Evolutionary conservation across 2,888 invertebrate genomes (phyloP).

Genomic region (Ophion ellenae): DNA sequence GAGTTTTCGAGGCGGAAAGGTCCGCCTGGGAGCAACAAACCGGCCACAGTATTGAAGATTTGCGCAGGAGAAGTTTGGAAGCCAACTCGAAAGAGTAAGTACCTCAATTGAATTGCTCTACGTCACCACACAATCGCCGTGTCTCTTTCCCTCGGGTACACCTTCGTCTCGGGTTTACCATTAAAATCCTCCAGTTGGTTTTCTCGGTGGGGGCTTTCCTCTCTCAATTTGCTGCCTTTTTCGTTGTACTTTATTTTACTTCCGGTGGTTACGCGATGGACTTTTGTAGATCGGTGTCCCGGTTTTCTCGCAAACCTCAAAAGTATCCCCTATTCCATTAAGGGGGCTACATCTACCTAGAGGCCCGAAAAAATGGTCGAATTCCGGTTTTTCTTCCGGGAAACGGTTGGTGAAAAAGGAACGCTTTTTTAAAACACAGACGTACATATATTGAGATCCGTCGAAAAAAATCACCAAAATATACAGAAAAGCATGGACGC

Average conservation of each 20-base stretch:
- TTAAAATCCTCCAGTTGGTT: neutral
- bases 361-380: no score
- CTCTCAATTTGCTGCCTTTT: constrained; percentile 8
- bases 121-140: constrained; percentile 23
- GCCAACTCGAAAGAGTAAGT: constrained; percentile 95
- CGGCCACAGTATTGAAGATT: constrained; percentile 94
- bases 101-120: neutral
- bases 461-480: no score
- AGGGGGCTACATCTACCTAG: no score
- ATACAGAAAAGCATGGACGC: no score
- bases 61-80: constrained; percentile 94
- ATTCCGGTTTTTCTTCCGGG: no score
- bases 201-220: constrained; percentile 31
- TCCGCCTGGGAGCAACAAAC: constrained; percentile 95
- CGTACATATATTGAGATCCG: no score
- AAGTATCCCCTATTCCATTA: neutral
- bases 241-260: constrained; percentile 31
- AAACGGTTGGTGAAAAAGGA: no score
- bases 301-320: constrained; percentile 27
- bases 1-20: constrained; percentile 93
- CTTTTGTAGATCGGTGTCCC: constrained; percentile 13
- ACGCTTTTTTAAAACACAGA: no score
- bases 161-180: neutral
- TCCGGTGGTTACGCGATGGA: constrained; percentile 33
- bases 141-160: constrained; percentile 31